A percentile compares a stretch with the other conserved stretches of the same genome.
phyloP scores from a whole-genome alignment of 2,888 invertebrate species.

The Tinea trinotella region DNA sequence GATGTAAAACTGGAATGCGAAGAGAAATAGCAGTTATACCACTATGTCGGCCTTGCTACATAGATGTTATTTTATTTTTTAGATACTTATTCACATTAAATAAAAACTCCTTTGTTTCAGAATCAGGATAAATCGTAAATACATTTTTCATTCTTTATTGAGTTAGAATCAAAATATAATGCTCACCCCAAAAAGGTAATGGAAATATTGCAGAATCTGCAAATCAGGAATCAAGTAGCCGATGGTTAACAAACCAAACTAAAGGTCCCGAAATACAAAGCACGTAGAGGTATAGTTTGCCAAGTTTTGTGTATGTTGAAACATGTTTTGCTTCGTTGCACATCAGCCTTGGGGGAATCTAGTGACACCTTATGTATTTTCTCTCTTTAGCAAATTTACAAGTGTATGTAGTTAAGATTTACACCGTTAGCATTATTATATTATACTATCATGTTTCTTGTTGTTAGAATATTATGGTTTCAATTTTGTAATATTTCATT shows the following conservation, averaged over 20 bases:
- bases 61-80: no score
- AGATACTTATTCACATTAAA: no score
- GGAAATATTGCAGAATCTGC: constrained; percentile 16
- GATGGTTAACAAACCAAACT: constrained; percentile 6
- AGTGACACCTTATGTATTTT: constrained; percentile 4
- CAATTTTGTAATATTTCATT: no score
- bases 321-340: constrained; percentile 10
- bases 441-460: no score
- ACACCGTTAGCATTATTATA: no score
- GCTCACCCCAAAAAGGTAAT: neutral
- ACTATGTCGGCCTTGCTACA: no score
- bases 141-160: neutral
- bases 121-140: neutral
- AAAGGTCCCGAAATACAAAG: constrained; percentile 12
- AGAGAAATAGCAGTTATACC: no score
- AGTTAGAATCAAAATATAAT: neutral
- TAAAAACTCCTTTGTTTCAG: no score
- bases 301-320: constrained; percentile 10
- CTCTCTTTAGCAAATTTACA: neutral
- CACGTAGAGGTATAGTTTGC: constrained; percentile 16
- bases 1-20: no score
- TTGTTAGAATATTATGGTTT: no score
- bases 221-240: constrained; percentile 17
- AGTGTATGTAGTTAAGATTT: no score
- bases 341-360: constrained; percentile 9